A percentile compares a stretch with the other conserved stretches of the same genome.
Conservation (phyloP, 2,113 vertebrate genomes). For the Callocephalon fimbriatum region DNA sequence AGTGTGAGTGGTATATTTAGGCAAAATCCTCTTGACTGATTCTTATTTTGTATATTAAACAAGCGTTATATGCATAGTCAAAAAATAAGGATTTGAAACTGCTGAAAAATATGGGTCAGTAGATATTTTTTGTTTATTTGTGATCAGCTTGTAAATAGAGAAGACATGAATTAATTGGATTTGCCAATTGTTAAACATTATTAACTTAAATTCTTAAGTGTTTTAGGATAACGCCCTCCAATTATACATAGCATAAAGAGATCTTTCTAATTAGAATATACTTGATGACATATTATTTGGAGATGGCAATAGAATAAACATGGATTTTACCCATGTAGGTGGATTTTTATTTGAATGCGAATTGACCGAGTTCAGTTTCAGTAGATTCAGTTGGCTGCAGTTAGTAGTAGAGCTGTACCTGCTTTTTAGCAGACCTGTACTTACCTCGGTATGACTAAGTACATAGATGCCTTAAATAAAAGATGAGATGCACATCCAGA, state of each 20-base stretch:
- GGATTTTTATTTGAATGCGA: not conserved
- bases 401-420: not conserved
- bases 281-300: not conserved
- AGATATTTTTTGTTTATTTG: not conserved
- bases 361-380: not conserved
- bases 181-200: not conserved
- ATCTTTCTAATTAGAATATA: not conserved
- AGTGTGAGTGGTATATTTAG: not conserved
- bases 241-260: not conserved
- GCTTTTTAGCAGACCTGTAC: not conserved
- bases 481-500: constrained; percentile 68
- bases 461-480: constrained; percentile 67
- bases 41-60: not conserved
- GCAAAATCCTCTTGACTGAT: not conserved
- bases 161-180: not conserved
- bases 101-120: not conserved
- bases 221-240: not conserved
- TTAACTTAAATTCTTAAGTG: not conserved
- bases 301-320: not conserved
- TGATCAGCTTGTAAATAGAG: not conserved
- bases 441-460: not conserved
- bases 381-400: not conserved
- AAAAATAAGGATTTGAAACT: not conserved
- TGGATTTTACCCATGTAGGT: not conserved
- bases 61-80: not conserved